Conservation (phyloP, 2,797 vertebrate species). For the Salmo trutta region DNA sequence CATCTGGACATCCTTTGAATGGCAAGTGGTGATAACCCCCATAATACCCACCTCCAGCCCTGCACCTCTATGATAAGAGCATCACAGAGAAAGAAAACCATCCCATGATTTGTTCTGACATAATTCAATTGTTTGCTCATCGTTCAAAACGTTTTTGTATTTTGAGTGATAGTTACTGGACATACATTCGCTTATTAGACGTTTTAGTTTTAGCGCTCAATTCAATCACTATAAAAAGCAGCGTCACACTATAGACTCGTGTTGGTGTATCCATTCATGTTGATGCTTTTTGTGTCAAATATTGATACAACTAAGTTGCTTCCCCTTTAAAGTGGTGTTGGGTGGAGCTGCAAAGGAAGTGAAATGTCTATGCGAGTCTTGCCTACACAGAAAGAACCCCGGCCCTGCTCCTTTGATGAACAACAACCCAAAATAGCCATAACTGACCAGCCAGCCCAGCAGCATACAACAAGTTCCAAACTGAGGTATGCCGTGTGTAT, state of each 20-base stretch:
- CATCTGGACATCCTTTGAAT: not conserved
- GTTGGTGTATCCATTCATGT: not conserved
- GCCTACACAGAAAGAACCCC: constrained; percentile 52
- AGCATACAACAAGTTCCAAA: constrained; percentile 13
- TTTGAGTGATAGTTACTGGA: not conserved
- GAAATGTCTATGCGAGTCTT: constrained; percentile 54
- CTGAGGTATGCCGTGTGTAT: constrained; percentile 43
- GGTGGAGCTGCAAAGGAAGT: constrained; percentile 69
- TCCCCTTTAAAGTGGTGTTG: constrained; percentile 75
- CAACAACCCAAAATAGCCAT: constrained; percentile 5
- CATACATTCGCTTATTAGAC: not conserved
- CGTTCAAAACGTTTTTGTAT: not conserved
- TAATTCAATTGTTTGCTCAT: not conserved
- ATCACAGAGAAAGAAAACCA: not conserved
- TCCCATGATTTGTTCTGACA: constrained; percentile 16
- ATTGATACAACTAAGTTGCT: constrained; percentile 18
- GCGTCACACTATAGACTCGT: not conserved
- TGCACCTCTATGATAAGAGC: no score
- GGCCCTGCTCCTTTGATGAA: constrained; percentile 19
- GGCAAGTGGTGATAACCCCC: constrained; percentile 53
- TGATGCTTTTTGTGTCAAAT: not conserved
- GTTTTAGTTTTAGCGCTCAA: no score
- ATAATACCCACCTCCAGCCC: constrained; percentile 20
- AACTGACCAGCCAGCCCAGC: not conserved
- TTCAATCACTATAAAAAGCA: no score